Conservation (phyloP, 2,113 vertebrate species). For the Dasyurus viverrinus region DNA sequence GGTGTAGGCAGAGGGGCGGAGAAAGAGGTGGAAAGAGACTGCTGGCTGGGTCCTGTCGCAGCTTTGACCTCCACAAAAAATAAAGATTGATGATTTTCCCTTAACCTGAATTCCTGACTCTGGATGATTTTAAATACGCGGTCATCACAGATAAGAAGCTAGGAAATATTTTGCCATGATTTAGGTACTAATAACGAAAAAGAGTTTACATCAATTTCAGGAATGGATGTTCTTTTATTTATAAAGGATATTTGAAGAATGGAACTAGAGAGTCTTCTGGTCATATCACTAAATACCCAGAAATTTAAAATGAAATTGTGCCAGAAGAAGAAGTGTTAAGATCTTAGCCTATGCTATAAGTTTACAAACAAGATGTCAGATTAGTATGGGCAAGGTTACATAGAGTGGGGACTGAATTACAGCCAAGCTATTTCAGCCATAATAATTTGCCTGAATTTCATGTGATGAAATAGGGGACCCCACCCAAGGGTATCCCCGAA, state of each 20-base stretch:
- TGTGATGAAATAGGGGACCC: conserved; percentile 38
- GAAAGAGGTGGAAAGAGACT: too few relatives aligned
- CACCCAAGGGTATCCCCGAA: conserved; percentile 36
- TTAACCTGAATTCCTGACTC: too few relatives aligned
- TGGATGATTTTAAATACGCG: too few relatives aligned
- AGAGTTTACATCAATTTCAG: not conserved
- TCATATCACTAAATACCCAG: conserved; percentile 20
- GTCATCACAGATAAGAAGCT: too few relatives aligned
- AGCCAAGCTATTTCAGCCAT: conserved; percentile 41
- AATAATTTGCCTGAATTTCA: not conserved
- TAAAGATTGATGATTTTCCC: too few relatives aligned
- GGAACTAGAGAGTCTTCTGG: not conserved
- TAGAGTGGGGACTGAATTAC: conserved; percentile 27
- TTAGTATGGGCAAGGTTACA: not conserved
- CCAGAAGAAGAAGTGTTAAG: not conserved
- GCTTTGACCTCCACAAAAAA: too few relatives aligned
- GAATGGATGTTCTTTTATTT: not conserved
- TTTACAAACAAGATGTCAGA: not conserved
- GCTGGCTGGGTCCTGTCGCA: too few relatives aligned
- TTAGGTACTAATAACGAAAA: not conserved
- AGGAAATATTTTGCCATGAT: not conserved
- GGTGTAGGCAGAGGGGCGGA: too few relatives aligned
- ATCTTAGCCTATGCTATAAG: not conserved
- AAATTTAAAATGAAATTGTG: not conserved
- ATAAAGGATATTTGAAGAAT: not conserved